Conservation (phyloP, 2,797 vertebrate genomes). For the Lutjanus argentimaculatus region DNA sequence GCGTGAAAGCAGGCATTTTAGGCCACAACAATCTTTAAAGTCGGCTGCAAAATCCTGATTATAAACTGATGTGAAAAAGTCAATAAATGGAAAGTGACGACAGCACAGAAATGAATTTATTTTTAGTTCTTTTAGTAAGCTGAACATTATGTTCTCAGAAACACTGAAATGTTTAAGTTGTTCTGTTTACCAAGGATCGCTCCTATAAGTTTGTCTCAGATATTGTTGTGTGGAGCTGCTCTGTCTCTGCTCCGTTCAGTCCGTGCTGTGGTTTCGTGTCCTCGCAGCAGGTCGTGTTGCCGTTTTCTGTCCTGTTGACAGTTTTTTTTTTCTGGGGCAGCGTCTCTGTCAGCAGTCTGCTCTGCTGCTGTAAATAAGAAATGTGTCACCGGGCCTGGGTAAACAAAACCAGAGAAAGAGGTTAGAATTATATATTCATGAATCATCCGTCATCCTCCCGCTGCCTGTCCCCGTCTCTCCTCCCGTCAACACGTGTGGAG, state of each 20-base stretch:
- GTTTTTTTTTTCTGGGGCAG: neutral
- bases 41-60: no score
- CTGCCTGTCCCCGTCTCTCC: neutral
- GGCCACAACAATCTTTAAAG: no score
- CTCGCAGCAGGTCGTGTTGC: neutral
- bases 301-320: neutral
- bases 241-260: neutral
- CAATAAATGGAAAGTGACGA: no score
- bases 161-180: no score
- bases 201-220: no score
- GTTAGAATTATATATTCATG: conserved; percentile 15
- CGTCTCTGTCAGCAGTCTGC: neutral
- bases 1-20: no score
- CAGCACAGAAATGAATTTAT: no score
- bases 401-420: conserved; percentile 5
- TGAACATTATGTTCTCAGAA: no score
- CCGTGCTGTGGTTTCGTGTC: neutral
- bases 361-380: conserved; percentile 13
- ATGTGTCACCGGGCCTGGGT: conserved; percentile 1
- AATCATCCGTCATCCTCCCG: neutral
- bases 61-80: no score
- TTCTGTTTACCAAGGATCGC: no score
- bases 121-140: no score
- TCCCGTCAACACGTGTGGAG: neutral
- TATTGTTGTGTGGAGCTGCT: no score